phyloP scores from a whole-genome alignment of 2,797 vertebrate genomes.

The Mergus octosetaceus region DNA sequence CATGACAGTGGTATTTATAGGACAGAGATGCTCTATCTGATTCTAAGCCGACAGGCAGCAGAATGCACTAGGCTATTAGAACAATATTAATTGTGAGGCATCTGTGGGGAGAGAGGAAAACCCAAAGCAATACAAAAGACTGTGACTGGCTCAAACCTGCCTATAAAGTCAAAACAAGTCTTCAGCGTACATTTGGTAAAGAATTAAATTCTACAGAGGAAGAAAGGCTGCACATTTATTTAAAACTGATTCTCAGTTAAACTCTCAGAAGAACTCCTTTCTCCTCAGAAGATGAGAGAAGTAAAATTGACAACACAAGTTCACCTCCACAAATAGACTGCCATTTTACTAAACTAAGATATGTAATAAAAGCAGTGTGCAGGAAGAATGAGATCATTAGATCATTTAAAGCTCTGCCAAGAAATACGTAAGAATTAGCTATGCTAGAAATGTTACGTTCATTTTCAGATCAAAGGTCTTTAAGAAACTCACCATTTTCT shows the following conservation, averaged over 20 bases:
- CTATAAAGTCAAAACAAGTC: background rate
- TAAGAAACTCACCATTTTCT: slow-evolving; percentile 88
- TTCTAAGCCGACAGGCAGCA: background rate
- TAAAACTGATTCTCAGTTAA: background rate
- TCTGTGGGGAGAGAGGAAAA: background rate
- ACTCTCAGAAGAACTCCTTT: background rate
- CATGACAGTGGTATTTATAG: background rate
- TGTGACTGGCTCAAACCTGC: background rate
- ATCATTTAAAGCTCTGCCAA: background rate
- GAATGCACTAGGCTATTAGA: background rate
- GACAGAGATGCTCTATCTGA: background rate
- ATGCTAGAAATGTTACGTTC: background rate
- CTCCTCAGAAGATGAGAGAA: background rate
- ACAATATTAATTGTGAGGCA: background rate
- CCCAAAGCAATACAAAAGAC: background rate
- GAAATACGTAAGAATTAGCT: background rate
- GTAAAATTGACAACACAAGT: background rate
- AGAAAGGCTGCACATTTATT: background rate
- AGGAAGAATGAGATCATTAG: background rate
- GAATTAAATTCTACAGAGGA: background rate
- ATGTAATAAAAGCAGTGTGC: background rate
- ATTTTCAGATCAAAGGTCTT: background rate
- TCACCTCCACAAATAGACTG: background rate
- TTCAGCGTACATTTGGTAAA: background rate
- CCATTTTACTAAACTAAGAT: background rate